Evolutionary conservation across 2,113 vertebrate species (phyloP).

Genomic region (Ariopsis seemanni): DNA sequence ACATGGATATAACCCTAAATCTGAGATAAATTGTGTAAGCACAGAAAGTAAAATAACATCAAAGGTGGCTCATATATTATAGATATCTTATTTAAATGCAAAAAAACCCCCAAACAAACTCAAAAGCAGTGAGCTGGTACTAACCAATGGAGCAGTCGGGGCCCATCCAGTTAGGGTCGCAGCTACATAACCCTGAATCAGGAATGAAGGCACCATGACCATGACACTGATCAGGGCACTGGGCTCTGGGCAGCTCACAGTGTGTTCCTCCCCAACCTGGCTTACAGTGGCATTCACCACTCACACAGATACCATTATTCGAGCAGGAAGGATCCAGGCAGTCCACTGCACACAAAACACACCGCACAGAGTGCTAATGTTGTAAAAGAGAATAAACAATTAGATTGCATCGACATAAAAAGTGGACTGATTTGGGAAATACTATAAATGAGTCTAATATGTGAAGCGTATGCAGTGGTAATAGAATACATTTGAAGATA

Average conservation of each 20-base stretch:
- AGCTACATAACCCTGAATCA: conserved; percentile 93
- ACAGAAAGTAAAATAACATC: neutral
- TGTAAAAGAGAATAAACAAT: neutral
- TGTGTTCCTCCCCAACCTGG: conserved; percentile 94
- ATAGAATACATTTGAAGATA: neutral
- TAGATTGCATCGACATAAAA: neutral
- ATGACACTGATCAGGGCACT: conserved; percentile 96
- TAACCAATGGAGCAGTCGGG: conserved; percentile 97
- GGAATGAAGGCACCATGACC: conserved; percentile 93
- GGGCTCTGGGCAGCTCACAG: conserved; percentile 90
- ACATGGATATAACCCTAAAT: neutral
- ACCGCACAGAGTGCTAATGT: neutral
- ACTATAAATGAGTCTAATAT: neutral
- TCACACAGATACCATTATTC: conserved; percentile 93
- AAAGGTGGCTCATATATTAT: neutral
- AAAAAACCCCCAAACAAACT: neutral
- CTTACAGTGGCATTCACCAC: conserved; percentile 94
- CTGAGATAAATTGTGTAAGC: neutral
- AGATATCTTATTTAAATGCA: neutral
- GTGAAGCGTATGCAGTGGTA: neutral
- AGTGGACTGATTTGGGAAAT: neutral
- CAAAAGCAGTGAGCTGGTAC: conserved; percentile 46
- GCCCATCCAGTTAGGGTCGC: conserved; percentile 98
- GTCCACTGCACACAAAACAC: conserved; percentile 77
- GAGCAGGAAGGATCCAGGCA: conserved; percentile 95